A percentile compares a stretch with the other conserved stretches of the same genome.
phyloP scores from a whole-genome alignment of 2,888 invertebrate genomes.

The Apotomis betuletana region DNA sequence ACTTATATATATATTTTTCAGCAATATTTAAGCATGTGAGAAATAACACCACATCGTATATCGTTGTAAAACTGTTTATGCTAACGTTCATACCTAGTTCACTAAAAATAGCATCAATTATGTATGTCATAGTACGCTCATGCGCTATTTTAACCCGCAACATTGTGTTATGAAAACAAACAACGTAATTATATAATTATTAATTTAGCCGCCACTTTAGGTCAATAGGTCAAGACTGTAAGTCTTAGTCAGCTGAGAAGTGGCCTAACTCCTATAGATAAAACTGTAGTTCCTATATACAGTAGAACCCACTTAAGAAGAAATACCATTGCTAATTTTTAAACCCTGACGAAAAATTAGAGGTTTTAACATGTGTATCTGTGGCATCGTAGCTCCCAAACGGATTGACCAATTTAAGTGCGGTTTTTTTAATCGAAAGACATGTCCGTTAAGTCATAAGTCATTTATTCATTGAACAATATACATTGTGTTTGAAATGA shows the following conservation, averaged over 20 bases:
- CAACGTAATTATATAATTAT: conserved; percentile 23
- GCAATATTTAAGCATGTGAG: background rate
- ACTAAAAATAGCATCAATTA: conserved; percentile 32
- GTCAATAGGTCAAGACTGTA: conserved; percentile 54
- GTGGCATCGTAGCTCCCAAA: too few relatives aligned
- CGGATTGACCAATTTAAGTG: too few relatives aligned
- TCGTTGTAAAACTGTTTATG: conserved; percentile 1
- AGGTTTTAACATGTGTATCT: too few relatives aligned
- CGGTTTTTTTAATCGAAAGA: too few relatives aligned
- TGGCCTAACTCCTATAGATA: conserved; percentile 26
- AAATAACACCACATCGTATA: background rate
- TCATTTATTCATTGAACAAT: too few relatives aligned
- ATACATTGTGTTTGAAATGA: too few relatives aligned
- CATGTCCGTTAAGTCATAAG: too few relatives aligned
- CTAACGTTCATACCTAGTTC: conserved; percentile 23
- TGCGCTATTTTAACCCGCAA: conserved; percentile 31
- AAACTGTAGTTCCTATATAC: conserved; percentile 11
- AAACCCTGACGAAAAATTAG: too few relatives aligned
- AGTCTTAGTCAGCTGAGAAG: conserved; percentile 36
- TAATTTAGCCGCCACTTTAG: conserved; percentile 42
- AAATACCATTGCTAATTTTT: background rate
- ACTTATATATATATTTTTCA: too few relatives aligned
- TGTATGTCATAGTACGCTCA: conserved; percentile 29
- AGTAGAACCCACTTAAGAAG: background rate
- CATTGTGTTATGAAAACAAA: conserved; percentile 38